Evolutionary conservation across 2,888 invertebrate species (phyloP).

Genomic region (Caenorhabditis sinica): DNA sequence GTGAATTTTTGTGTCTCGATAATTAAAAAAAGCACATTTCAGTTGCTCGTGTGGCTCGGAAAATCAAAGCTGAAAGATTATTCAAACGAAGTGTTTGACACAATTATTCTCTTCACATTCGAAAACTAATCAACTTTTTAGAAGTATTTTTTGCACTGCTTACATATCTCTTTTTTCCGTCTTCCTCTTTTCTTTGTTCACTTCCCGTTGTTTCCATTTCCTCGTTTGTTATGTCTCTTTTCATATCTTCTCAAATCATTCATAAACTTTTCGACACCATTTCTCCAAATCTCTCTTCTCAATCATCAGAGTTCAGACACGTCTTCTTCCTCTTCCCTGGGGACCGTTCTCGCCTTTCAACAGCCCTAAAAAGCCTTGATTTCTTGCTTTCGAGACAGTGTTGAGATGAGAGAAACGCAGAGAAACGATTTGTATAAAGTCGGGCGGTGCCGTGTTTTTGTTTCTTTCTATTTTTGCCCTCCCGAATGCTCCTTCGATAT

Average conservation of each 20-base stretch:
- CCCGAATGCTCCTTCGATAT: slow-evolving; percentile 28
- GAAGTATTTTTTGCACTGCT: neutral
- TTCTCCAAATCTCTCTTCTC: slow-evolving; percentile 32
- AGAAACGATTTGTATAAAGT: slow-evolving; percentile 51
- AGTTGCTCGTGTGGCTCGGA: slow-evolving; percentile 12
- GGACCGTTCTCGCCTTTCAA: slow-evolving; percentile 52
- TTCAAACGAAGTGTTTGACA: slow-evolving; percentile 40
- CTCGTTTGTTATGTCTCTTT: neutral
- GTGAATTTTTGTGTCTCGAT: no score
- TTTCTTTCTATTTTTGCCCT: slow-evolving; percentile 25
- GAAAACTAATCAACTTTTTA: neutral
- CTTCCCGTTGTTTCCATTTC: neutral
- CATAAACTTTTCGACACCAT: slow-evolving; percentile 58
- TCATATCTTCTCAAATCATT: slow-evolving; percentile 27
- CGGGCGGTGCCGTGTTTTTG: slow-evolving; percentile 36
- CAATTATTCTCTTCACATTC: slow-evolving; percentile 1
- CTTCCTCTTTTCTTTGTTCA: slow-evolving; percentile 8
- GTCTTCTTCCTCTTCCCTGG: slow-evolving; percentile 12
- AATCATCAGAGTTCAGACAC: slow-evolving; percentile 58
- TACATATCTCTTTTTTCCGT: slow-evolving; percentile 5
- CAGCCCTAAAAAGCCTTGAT: slow-evolving; percentile 41
- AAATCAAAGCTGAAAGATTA: slow-evolving; percentile 14
- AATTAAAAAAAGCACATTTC: neutral
- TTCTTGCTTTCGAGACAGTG: slow-evolving; percentile 34
- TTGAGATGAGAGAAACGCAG: slow-evolving; percentile 34